Base-by-base conservation (phyloP, 2,797 vertebrate genomes). In the Sciaenops ocellatus region DNA sequence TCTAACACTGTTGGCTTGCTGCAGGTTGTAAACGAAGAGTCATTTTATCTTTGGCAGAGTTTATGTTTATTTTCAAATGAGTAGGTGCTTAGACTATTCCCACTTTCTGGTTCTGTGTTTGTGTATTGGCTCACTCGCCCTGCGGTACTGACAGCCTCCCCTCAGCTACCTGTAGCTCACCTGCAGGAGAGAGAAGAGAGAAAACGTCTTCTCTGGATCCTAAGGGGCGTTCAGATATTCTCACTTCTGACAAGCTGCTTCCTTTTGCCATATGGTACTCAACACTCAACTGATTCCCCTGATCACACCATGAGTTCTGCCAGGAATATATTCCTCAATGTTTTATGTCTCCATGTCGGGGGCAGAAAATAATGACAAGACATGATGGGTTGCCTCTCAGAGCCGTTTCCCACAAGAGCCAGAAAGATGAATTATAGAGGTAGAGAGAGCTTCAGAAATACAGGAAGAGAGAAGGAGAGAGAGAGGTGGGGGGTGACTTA, bases 371-470 rank as follows among this genome's bases (percentile, higher is more conserved):
- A 86, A 88, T 89, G 87, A 90, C 78, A 83, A 70, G 72, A 82
- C 76, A 79, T 85, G 83, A 85, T 83, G 77, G 88, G 78, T 69
- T 86, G 77, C 73, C 56, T 91, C 88, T 90, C 56, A 80, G 83
- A 84, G 78, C 44, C 26, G 61, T 69, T 55, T 86, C 69, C 85
- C 83, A 69, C 66, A 86, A 76, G 87, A 84, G 76, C 77, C 69
- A 67, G 84, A 87, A 72, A 85, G 55, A 88, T 91, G 80, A 94
- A 92, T 90, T 79, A 90, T 90, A 88, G 73, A 95, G 77, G 60
- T n/a, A 76, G 50, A 55, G 28, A 60, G 48, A 83, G 47, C 80
- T 6, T n/a, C 6, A 38, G 59, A 73, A 17, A 69, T 5, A 30
- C 20, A 59, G 1, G 11, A 5, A 41, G 76, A 55, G 54, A 69